Conservation (phyloP, 1,140 invertebrate species). For the Hyles euphorbiae region DNA sequence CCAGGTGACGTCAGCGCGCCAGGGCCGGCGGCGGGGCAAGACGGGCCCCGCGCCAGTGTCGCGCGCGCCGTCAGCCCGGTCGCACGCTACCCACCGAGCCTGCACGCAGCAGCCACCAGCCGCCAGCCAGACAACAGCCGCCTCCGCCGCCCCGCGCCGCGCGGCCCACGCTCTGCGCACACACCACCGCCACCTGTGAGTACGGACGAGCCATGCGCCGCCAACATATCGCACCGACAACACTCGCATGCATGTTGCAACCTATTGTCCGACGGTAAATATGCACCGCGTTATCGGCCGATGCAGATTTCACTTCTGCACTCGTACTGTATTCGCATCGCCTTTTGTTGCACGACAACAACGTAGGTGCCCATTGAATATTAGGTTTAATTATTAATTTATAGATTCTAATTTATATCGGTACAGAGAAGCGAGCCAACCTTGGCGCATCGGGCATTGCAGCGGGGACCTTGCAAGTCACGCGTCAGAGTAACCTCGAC, state of each 20-base stretch:
- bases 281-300: slow-evolving; percentile 39
- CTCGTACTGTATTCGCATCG: slow-evolving; percentile 3
- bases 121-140: slow-evolving; percentile 32
- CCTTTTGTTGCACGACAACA: slow-evolving; percentile 11
- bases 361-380: too few relatives aligned
- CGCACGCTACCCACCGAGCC: slow-evolving; percentile 52
- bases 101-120: slow-evolving; percentile 29
- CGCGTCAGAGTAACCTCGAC: slow-evolving; percentile 73
- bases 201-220: slow-evolving; percentile 2
- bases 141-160: slow-evolving; percentile 26
- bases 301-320: slow-evolving; percentile 58
- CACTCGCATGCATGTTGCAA: slow-evolving; percentile 14
- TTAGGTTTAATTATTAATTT: slow-evolving; percentile 6
- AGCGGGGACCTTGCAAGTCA: slow-evolving; percentile 73
- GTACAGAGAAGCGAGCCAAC: slow-evolving; percentile 61
- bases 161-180: slow-evolving; percentile 2
- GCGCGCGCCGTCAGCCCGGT: slow-evolving; percentile 66
- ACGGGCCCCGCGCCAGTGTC: slow-evolving; percentile 73
- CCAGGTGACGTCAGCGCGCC: slow-evolving; percentile 70
- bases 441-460: slow-evolving; percentile 74
- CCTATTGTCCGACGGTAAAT: slow-evolving; percentile 36
- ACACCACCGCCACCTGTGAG: slow-evolving; percentile 28
- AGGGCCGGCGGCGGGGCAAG: slow-evolving; percentile 69
- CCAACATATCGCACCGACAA: too few relatives aligned
- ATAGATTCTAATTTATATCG: slow-evolving; percentile 40